phyloP scores from a whole-genome alignment of 2,113 vertebrate genomes.

The Raja brachyura region DNA sequence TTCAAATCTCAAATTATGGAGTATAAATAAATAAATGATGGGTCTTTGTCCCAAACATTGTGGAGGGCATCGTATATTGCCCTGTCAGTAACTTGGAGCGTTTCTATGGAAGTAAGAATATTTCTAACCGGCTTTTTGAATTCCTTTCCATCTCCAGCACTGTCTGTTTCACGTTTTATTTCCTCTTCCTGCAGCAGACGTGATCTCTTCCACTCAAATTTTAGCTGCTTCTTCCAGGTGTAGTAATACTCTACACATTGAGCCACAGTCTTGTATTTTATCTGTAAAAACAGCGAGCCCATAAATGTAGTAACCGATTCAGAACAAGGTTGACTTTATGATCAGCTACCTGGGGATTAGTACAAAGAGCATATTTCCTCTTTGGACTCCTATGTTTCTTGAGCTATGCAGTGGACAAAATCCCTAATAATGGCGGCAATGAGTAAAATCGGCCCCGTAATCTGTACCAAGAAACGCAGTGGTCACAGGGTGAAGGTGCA shows the following conservation, averaged over 20 bases:
- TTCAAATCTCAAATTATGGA: no score
- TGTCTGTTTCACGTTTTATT: not conserved
- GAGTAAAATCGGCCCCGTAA: not conserved
- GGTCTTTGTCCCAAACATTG: no score
- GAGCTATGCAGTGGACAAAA: not conserved
- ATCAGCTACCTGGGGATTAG: not conserved
- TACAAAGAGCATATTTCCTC: not conserved
- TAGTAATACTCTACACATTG: conserved; percentile 73
- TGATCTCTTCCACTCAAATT: conserved; percentile 46
- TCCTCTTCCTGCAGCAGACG: conserved; percentile 22
- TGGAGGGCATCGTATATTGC: no score
- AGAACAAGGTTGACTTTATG: not conserved
- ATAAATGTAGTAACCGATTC: not conserved
- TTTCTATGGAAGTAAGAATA: not conserved
- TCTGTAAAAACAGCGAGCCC: conserved; percentile 45
- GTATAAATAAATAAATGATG: no score
- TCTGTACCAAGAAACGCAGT: not conserved
- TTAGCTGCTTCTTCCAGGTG: conserved; percentile 59
- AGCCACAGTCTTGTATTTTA: conserved; percentile 60
- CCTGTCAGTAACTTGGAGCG: no score
- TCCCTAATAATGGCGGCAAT: not conserved
- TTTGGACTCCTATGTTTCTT: not conserved
- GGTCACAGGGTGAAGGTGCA: no score
- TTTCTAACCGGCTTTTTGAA: conserved; percentile 33
- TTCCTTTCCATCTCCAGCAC: not conserved